phyloP scores from a whole-genome alignment of 1,140 invertebrate species.

The Colletes latitarsis region DNA sequence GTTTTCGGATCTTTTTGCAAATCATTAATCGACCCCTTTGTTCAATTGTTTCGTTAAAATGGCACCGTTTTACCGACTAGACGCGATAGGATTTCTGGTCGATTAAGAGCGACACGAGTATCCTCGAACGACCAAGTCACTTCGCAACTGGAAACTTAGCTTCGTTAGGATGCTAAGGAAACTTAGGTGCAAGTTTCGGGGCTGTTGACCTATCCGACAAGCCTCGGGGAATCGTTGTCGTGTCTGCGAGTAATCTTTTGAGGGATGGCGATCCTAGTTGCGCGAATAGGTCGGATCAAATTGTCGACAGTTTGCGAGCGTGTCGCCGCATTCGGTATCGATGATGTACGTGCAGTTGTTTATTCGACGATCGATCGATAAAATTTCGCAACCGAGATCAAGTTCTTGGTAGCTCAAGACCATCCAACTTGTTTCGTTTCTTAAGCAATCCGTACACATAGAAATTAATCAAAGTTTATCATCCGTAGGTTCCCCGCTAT shows the following conservation, averaged over 20 bases:
- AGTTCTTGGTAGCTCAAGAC: no score
- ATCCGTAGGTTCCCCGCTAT: no score
- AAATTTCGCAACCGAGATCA: no score
- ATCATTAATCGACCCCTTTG: no score
- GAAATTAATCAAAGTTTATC: no score
- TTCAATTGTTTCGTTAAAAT: background rate
- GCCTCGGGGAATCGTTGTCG: constrained; percentile 14
- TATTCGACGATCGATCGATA: no score
- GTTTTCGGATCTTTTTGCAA: no score
- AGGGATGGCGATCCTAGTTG: background rate
- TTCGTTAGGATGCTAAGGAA: constrained; percentile 62
- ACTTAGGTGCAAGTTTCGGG: constrained; percentile 60
- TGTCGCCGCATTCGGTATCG: background rate
- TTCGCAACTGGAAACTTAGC: constrained; percentile 68
- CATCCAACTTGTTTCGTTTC: no score
- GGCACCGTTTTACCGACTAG: constrained; percentile 29
- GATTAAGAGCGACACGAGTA: constrained; percentile 57
- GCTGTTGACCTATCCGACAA: constrained; percentile 57
- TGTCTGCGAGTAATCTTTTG: constrained; percentile 52
- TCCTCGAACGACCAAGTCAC: constrained; percentile 31
- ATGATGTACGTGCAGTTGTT: background rate
- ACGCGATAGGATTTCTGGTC: constrained; percentile 38
- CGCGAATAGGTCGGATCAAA: constrained; percentile 31
- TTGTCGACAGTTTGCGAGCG: background rate
- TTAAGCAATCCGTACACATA: no score